Evolutionary conservation across 2,113 vertebrate genomes (phyloP).

Genomic region (Galemys pyrenaicus): DNA sequence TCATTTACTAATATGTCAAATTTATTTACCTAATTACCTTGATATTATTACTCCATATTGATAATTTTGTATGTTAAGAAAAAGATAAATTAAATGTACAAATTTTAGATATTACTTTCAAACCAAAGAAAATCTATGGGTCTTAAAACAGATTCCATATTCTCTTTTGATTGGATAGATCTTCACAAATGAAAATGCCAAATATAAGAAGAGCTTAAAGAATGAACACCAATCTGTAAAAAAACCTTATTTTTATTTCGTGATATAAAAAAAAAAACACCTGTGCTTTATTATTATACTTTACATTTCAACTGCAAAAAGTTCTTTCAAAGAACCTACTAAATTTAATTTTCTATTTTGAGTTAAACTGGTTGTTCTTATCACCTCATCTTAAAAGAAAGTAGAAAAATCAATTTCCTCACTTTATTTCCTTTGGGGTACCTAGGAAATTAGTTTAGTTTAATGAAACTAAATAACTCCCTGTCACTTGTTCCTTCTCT

Average conservation of each 20-base stretch:
- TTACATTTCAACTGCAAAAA: constrained; percentile 22
- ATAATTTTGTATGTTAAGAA: constrained; percentile 13
- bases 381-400: constrained; percentile 26
- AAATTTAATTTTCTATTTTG: constrained; percentile 22
- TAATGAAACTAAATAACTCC: constrained; percentile 38
- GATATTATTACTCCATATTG: constrained; percentile 13
- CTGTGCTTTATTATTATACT: neutral
- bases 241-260: constrained; percentile 54
- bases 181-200: constrained; percentile 46
- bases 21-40: constrained; percentile 1
- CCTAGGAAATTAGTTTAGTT: neutral
- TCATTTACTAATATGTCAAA: constrained; percentile 32
- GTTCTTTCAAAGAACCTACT: constrained; percentile 28
- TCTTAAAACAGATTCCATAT: constrained; percentile 44
- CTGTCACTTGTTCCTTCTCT: neutral
- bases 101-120: constrained; percentile 37
- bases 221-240: constrained; percentile 33
- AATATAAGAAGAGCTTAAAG: constrained; percentile 55
- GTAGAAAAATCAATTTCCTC: constrained; percentile 25
- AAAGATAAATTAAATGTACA: constrained; percentile 46
- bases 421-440: constrained; percentile 28
- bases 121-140: constrained; percentile 38
- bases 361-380: constrained; percentile 36
- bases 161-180: neutral
- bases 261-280: neutral